Conservation (phyloP, 2,888 invertebrate genomes). For the Zeuzera pyrina region DNA sequence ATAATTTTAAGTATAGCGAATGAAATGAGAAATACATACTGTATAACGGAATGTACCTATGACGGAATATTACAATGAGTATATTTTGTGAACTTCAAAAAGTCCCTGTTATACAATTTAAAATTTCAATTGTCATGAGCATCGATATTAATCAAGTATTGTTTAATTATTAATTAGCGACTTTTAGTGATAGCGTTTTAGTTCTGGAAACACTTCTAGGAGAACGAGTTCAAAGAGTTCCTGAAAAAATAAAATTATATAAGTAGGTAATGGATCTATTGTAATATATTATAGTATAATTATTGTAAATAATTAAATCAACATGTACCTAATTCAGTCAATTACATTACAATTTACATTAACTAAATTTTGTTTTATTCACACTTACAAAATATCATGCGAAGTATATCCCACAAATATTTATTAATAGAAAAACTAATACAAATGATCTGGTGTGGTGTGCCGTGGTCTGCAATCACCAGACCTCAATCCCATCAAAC, state of each 20-base stretch:
- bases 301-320: background rate
- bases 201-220: constrained; percentile 79
- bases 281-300: background rate
- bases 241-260: constrained; percentile 53
- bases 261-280: too few relatives aligned
- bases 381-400: too few relatives aligned
- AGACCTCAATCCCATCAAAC: too few relatives aligned
- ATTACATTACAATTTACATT: too few relatives aligned
- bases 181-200: constrained; percentile 68
- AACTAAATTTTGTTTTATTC: too few relatives aligned
- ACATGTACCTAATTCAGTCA: too few relatives aligned
- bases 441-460: too few relatives aligned
- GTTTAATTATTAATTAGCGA: background rate
- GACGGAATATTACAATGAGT: constrained; percentile 24
- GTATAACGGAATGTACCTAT: background rate
- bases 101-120: constrained; percentile 17
- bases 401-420: too few relatives aligned
- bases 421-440: too few relatives aligned
- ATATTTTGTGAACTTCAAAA: constrained; percentile 4
- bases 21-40: too few relatives aligned
- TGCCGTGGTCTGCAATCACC: too few relatives aligned
- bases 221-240: constrained; percentile 79
- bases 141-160: constrained; percentile 6
- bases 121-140: constrained; percentile 31
- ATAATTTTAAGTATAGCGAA: too few relatives aligned